Base-by-base conservation (phyloP, 1,140 invertebrate species). In the Tenebrio molitor region DNA sequence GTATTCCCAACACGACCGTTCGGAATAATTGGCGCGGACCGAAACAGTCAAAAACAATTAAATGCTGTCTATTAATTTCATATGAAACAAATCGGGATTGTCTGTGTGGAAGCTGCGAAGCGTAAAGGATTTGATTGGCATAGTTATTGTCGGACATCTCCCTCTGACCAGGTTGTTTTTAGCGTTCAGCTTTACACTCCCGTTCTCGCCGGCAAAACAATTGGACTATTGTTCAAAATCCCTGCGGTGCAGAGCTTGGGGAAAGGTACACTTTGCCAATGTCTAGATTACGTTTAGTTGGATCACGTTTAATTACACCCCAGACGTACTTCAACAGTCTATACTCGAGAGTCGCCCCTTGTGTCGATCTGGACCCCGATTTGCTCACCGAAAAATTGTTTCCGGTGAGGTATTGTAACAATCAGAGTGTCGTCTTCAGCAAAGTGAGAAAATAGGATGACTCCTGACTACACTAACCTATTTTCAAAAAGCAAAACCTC, bases 51-150 rank as follows among this genome's bases (percentile, higher is more conserved):
- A 44, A 42, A 41, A 42, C 64, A 66, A 66, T 65, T 65, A 65
- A 65, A 36, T 12, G 33, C 50, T 66, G 36, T 66, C 64, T 66
- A 66, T 66, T 66, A 66, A 66, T 66, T 66, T 44, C 64, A 58
- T 58, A 58, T 29, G 36, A 41, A 66, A 64, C 19, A 65, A 65
- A 65, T 65, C 62, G 62, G 21, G 21, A 53, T 53, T 53, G 46
- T 53, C 62, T 65, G 58, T 65, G 63, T 17, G 19, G 7, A 42
- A 8, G 6, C 42, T 41, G 17, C 64, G 36, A 66, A 74, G 73
- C 73, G 69, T 74, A 74, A 74, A 74, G 58, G 50, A 64, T 74
- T 76, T 76, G 74, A 76, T 76, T 76, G 74, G 72, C 74, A 74
- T 74, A 71, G 72, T 76, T 76, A 76, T 72, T 75, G 73, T 74